Evolutionary conservation across 2,888 invertebrate genomes (phyloP), one percentile per base, ranked within the genome.

Genomic region (Eupithecia tripunctaria): DNA sequence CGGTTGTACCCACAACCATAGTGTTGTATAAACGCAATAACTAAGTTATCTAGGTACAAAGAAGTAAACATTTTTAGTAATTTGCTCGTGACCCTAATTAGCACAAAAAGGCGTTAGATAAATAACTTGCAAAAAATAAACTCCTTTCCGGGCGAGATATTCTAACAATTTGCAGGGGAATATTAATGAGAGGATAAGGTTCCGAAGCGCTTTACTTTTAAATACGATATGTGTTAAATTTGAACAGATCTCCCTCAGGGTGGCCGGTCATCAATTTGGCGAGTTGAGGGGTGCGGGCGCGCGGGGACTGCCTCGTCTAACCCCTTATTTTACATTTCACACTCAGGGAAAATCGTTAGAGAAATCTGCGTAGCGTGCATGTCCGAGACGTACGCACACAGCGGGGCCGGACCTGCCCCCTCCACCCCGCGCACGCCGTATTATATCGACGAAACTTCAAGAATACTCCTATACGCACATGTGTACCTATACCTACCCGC

Each of bases 301-400:
- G 84, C 79, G 78, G 85, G 83, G 86, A 88, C 86, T 87, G 91
- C 89, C 90, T 89, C 90, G 89, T 89, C 91, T 94, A 93, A 94
- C 94, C 94, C 94, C 93, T 94, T 93, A 94, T 94, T 94, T 94
- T 94, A 94, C 94, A 94, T 94, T 94, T 94, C 94, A 94, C 94
- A 94, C 94, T 94, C 93, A 90, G 93, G 93, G 94, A 94, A 94
- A 94, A 94, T 94, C 94, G 94, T 94, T 94, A 94, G 93, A 92
- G 94, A 94, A 94, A 94, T 94, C 94, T 94, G 94, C 94, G 92
- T 94, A 92, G 86, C 93, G 91, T 92, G 92, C 91, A 90, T 92
- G 94, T 92, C 93, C 92, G 92, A 92, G 92, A 91, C 90, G 86
- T 86, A 89, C 91, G 86, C 92, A 91, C 91, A 91, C 93, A 84